A percentile compares a stretch with the other conserved stretches of the same genome.
phyloP scores from a whole-genome alignment of 2,113 vertebrate species.

The Pyxicephalus adspersus region DNA sequence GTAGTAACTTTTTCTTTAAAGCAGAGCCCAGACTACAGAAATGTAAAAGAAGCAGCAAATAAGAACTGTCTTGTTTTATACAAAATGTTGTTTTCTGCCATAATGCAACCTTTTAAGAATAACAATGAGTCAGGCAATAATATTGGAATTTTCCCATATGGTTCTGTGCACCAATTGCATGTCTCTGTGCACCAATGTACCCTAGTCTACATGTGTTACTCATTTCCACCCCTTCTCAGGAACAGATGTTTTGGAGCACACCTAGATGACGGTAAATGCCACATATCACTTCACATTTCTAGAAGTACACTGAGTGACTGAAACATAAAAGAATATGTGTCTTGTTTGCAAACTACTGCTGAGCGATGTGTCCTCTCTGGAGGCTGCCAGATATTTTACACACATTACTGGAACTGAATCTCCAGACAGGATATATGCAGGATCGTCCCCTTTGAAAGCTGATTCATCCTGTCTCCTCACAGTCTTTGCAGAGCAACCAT shows the following conservation, averaged over 20 bases:
- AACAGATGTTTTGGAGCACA: neutral
- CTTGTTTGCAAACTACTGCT: neutral
- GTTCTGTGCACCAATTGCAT: too few relatives aligned
- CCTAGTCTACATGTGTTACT: neutral
- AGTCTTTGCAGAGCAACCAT: slow-evolving; percentile 52
- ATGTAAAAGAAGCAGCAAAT: too few relatives aligned
- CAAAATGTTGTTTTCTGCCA: too few relatives aligned
- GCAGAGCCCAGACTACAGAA: too few relatives aligned
- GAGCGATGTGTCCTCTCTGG: slow-evolving; percentile 38
- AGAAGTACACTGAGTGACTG: neutral
- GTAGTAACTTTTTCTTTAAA: too few relatives aligned
- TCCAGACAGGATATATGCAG: slow-evolving; percentile 70
- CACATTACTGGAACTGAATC: slow-evolving; percentile 68
- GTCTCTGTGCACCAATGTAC: neutral
- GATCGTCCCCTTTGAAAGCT: slow-evolving; percentile 64
- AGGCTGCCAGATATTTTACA: slow-evolving; percentile 66
- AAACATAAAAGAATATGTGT: slow-evolving; percentile 24
- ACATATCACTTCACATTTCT: neutral
- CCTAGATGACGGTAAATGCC: neutral
- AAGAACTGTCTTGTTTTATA: too few relatives aligned
- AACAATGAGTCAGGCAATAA: too few relatives aligned
- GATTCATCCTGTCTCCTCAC: slow-evolving; percentile 63
- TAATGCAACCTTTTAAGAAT: too few relatives aligned
- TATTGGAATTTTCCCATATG: too few relatives aligned
- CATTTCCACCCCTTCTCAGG: neutral